Conservation (phyloP, 2,113 vertebrate genomes). For the Mormoops blainvillei region DNA sequence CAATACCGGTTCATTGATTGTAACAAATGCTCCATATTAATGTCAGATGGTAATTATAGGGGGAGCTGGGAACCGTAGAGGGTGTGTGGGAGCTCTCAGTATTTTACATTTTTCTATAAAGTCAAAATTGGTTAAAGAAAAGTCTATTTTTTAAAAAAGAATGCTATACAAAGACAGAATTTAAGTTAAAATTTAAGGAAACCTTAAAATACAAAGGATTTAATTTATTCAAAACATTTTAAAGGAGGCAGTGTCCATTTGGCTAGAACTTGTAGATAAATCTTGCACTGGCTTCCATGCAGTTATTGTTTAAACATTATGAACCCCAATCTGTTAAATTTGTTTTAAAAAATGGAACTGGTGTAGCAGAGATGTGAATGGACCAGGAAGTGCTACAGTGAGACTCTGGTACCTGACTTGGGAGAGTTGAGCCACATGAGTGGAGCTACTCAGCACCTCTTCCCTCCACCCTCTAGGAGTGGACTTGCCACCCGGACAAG, state of each 20-base stretch:
- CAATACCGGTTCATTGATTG: not conserved
- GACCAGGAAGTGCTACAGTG: not conserved
- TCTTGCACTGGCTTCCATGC: too few species aligned
- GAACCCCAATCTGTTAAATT: too few species aligned
- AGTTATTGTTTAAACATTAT: too few species aligned
- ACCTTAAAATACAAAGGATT: not conserved
- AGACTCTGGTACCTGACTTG: not conserved
- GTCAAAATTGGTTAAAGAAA: not conserved
- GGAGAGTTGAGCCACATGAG: not conserved
- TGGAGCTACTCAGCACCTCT: not conserved
- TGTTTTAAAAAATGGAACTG: too few species aligned
- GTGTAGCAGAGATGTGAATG: too few species aligned
- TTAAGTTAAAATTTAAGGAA: not conserved
- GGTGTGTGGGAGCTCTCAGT: not conserved
- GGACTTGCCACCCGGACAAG: not conserved
- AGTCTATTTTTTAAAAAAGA: not conserved
- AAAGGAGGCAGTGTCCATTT: not conserved
- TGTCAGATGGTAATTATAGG: not conserved
- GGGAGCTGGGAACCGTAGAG: not conserved
- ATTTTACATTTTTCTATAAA: not conserved
- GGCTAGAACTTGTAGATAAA: not conserved
- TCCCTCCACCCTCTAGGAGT: not conserved
- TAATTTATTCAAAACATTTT: not conserved
- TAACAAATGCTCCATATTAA: not conserved
- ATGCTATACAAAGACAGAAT: not conserved